A percentile compares a stretch with the other conserved stretches of the same genome.
Conservation (phyloP, 2,888 invertebrate species). For the Leptarthrus brevirostris region DNA sequence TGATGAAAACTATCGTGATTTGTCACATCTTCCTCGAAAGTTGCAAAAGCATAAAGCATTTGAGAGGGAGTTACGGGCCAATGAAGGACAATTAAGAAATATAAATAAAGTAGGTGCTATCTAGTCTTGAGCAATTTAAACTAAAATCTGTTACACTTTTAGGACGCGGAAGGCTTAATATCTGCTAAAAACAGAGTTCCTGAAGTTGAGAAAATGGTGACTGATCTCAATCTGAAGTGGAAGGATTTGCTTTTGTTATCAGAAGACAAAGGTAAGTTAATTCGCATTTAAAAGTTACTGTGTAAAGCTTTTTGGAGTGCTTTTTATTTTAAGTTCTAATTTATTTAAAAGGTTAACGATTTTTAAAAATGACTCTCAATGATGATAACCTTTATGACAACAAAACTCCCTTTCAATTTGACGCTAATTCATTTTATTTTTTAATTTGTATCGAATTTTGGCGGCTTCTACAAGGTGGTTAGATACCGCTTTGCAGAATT, state of each 20-base stretch:
- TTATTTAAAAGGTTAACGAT: too few species aligned
- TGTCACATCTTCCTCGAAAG: conserved; percentile 90
- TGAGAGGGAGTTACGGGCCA: conserved; percentile 92
- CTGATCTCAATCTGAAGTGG: conserved; percentile 82
- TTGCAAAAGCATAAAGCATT: conserved; percentile 97
- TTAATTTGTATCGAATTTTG: too few species aligned
- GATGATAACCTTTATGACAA: too few species aligned
- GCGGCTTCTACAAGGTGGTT: too few species aligned
- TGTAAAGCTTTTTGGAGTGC: too few species aligned
- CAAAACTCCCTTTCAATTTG: too few species aligned
- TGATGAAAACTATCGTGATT: conserved; percentile 92
- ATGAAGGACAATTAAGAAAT: conserved; percentile 89
- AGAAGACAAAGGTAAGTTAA: conserved; percentile 69
- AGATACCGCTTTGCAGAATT: too few species aligned
- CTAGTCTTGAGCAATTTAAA: too few species aligned
- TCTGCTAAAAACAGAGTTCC: conserved; percentile 77
- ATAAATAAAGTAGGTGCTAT: conserved; percentile 86
- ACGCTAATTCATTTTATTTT: too few species aligned
- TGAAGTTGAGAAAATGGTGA: conserved; percentile 76
- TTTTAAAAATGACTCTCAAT: too few species aligned
- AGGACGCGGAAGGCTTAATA: conserved; percentile 78
- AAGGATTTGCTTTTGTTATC: conserved; percentile 77
- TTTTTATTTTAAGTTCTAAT: too few species aligned
- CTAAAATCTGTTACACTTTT: conserved; percentile 35
- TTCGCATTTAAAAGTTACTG: too few species aligned